Percentiles rank a stretch among this genome's conserved stretches.
Conservation (phyloP, 2,113 vertebrate species). For the Perca fluviatilis region DNA sequence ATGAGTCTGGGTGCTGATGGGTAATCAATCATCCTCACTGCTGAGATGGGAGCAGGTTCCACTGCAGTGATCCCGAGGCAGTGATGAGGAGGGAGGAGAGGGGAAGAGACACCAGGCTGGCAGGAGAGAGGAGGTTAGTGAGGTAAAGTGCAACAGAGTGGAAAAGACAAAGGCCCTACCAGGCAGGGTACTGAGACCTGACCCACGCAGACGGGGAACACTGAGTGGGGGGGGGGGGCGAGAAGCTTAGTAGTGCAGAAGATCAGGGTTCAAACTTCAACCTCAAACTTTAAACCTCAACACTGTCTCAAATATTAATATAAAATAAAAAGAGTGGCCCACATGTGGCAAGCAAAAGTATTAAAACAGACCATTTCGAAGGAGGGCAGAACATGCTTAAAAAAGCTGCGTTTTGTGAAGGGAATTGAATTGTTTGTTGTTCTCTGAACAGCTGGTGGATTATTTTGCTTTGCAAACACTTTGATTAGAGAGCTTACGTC, state of each 20-base stretch:
- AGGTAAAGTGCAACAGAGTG: conserved; percentile 64
- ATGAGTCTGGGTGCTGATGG: conserved; percentile 54
- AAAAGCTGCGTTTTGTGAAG: conserved; percentile 2
- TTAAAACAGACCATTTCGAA: neutral
- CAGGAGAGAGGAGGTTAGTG: conserved; percentile 41
- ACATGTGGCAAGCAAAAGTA: neutral
- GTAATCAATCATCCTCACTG: conserved; percentile 69
- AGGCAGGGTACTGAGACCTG: conserved; percentile 22
- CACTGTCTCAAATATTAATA: neutral
- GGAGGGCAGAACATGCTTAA: neutral
- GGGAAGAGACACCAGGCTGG: conserved; percentile 11
- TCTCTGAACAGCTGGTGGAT: conserved; percentile 15
- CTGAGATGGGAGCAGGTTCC: conserved; percentile 62
- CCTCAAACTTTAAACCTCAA: conserved; percentile 29
- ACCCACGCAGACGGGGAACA: conserved; percentile 23
- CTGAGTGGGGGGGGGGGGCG: neutral
- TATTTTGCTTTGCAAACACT: conserved; percentile 28
- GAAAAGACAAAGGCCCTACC: conserved; percentile 55
- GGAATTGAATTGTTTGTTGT: neutral
- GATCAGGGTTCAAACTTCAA: conserved; percentile 17
- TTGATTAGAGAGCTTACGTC: conserved; percentile 43
- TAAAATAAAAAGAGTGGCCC: neutral
- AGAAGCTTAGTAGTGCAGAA: conserved; percentile 1
- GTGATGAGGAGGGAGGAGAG: conserved; percentile 17
- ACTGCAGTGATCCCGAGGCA: conserved; percentile 58